A percentile compares a stretch with the other conserved stretches of the same genome.
Conservation (phyloP, 2,888 invertebrate species). For the Drosophila tanythrix region DNA sequence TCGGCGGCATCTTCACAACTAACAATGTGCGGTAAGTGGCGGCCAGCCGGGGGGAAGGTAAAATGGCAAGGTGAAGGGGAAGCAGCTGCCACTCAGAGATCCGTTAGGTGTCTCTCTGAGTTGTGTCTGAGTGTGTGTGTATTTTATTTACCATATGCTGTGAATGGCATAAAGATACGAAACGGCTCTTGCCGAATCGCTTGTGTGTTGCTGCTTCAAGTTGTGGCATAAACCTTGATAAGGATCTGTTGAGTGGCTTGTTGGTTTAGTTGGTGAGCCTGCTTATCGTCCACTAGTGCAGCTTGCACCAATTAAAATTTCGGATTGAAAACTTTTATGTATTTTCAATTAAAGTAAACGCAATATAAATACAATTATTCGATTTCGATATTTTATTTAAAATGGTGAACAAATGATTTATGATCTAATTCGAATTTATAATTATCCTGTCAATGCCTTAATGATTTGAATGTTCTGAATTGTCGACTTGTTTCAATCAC, state of each 20-base stretch:
- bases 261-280: neutral
- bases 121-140: slow-evolving; percentile 34
- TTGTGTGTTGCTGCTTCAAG: slow-evolving; percentile 29
- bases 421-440: neutral
- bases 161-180: slow-evolving; percentile 53
- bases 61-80: slow-evolving; percentile 5
- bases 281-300: neutral
- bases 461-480: neutral
- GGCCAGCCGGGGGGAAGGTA: slow-evolving; percentile 10
- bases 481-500: neutral
- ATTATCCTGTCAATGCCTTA: neutral
- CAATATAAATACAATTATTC: neutral
- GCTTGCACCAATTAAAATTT: neutral
- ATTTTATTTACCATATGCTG: slow-evolving; percentile 72
- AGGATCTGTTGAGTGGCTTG: slow-evolving; percentile 28
- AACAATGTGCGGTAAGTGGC: slow-evolving; percentile 65
- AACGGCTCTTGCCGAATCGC: slow-evolving; percentile 34
- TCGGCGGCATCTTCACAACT: slow-evolving; percentile 61
- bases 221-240: slow-evolving; percentile 32
- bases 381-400: neutral
- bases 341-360: neutral
- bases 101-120: slow-evolving; percentile 51
- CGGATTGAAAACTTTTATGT: too few relatives aligned
- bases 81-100: slow-evolving; percentile 50
- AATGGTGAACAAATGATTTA: neutral